These are phyloP conservation scores for Sebastes aleutianus DNA, from an alignment of 2,797 vertebrate genomes.

Conservation along the genomic window DNA sequence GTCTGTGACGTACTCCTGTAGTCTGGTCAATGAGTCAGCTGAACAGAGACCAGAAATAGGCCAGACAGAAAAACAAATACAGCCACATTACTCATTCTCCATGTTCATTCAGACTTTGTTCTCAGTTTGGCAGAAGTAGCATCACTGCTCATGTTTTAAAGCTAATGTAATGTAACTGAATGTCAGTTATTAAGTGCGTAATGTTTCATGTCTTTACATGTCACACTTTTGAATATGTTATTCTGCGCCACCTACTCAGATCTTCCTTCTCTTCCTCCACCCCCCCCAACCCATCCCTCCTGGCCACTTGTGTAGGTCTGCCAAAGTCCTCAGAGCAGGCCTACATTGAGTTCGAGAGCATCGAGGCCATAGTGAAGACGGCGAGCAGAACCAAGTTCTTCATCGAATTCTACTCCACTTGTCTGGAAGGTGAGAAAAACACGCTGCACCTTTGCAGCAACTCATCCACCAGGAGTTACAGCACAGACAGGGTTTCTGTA, in stretches of 20 bases:
- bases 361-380: conserved; percentile 97
- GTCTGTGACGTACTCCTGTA: not conserved
- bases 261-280: not conserved
- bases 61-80: not conserved
- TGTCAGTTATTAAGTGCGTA: not conserved
- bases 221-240: not conserved
- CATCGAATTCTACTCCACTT: conserved; percentile 97
- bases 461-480: not conserved
- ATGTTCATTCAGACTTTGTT: not conserved
- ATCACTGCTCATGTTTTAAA: not conserved
- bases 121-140: not conserved
- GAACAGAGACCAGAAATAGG: not conserved
- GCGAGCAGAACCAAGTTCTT: conserved; percentile 98
- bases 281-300: not conserved
- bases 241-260: not conserved
- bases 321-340: conserved; percentile 96
- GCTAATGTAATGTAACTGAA: not conserved
- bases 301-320: conserved; percentile 78
- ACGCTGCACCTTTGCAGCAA: not conserved
- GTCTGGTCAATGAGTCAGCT: not conserved
- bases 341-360: conserved; percentile 95
- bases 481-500: not conserved
- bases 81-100: not conserved
- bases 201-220: not conserved
- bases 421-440: conserved; percentile 88